These are phyloP conservation scores for Zelostemma sp. DNA, from an alignment of 1,140 invertebrate genomes.

Conservation along the genomic window DNA sequence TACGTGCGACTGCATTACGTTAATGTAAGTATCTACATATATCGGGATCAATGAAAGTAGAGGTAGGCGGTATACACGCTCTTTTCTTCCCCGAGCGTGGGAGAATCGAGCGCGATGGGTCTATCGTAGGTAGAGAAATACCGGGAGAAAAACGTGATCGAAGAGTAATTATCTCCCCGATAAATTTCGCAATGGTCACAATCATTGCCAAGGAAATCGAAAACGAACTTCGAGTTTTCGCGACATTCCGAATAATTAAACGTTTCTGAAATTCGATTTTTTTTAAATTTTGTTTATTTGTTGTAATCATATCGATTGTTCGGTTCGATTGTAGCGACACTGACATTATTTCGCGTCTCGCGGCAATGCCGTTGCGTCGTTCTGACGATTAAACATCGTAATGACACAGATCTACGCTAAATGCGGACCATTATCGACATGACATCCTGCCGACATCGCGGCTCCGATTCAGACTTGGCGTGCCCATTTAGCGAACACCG, in stretches of 20 bases:
- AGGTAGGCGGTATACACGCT: no score
- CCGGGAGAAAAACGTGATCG: background rate
- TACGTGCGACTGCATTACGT: no score
- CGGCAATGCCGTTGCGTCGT: constrained; percentile 38
- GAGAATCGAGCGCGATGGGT: background rate
- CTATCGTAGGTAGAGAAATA: background rate
- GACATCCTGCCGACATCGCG: constrained; percentile 47
- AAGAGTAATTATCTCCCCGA: background rate
- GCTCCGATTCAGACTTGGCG: constrained; percentile 16
- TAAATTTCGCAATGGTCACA: no score
- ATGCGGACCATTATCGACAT: constrained; percentile 51
- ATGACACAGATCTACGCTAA: constrained; percentile 51
- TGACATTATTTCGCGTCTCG: constrained; percentile 31
- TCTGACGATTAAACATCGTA: constrained; percentile 53
- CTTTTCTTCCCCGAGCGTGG: no score
- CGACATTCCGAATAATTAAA: no score
- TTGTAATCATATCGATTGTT: no score
- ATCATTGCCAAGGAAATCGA: no score
- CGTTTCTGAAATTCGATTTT: no score
- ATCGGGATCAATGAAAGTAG: no score
- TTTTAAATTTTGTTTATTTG: no score
- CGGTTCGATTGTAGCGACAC: constrained; percentile 25
- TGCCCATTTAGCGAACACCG: constrained; percentile 16
- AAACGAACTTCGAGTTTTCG: no score
- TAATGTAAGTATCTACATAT: no score